Evolutionary conservation across 2,888 invertebrate species (phyloP), one percentile per base, ranked within the genome.

Genomic region (Coleophora deauratella): DNA sequence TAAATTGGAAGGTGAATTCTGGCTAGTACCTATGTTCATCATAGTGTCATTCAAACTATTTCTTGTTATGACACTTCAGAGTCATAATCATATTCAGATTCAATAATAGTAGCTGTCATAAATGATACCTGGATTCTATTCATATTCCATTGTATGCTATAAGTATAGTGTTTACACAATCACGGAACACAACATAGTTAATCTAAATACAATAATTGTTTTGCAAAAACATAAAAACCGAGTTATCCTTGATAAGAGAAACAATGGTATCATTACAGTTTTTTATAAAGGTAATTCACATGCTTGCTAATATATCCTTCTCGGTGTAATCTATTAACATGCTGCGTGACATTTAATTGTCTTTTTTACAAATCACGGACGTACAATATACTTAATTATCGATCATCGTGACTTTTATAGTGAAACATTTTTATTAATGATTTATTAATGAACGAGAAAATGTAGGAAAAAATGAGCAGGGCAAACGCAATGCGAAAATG

Each of bases 271-370:
- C 54, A 80, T 77, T 75, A 73, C 51, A 63, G 66, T 78, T 79
- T 74, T 69, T 73, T 70, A 57, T 65, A 49, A 52, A 63, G 64
- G 72, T 79, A 72, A 73, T 76, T 77, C 78, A 79, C 73, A 73
- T 73, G 64, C 52, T 57, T 49, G 52, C 47, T 54, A 53, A 59
- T 61, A 74, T 79, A 75, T 76, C 76, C 75, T 67, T 74, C 62
- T 61, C 55, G 52, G 52, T 49, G 54, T 47, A 36, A 43, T n/a
- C 28, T 21, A 4, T 4, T 21, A 36, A 41, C 53, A 47, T 46
- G 46, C 31, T 44, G 46, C 49, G 36, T 51, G 43, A 41, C 42
- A 45, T 41, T 47, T 57, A 60, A 67, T 63, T 55, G 45, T 53
- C 53, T 52, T 55, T 55, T 47, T 21, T 21, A 3, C 21, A 21